Evolutionary conservation across 2,113 vertebrate genomes (phyloP).

Genomic region (Brevimyrus niger): DNA sequence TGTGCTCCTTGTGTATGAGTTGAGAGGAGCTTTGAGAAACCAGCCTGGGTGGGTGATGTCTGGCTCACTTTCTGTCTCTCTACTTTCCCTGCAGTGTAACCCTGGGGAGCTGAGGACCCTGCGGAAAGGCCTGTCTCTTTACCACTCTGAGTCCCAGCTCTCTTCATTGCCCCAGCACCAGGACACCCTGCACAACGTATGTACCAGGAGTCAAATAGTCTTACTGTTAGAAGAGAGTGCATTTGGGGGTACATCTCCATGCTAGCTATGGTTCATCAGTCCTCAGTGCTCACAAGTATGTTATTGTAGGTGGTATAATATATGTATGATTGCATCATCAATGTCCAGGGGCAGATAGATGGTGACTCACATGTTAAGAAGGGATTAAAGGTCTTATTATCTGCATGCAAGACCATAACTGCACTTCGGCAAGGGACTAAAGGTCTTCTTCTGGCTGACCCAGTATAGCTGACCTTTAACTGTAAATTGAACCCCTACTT

Average conservation of each 20-base stretch:
- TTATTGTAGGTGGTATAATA: not conserved
- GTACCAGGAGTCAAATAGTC: conserved; percentile 33
- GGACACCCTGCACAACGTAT: conserved; percentile 79
- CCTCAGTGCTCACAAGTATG: not conserved
- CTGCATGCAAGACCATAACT: not conserved
- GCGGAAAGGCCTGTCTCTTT: conserved; percentile 81
- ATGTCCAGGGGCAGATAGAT: not conserved
- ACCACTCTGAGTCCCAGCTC: conserved; percentile 92
- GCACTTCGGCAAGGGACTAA: not conserved
- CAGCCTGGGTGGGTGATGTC: not conserved
- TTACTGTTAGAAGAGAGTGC: not conserved
- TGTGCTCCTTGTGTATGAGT: not conserved
- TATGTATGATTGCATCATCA: not conserved
- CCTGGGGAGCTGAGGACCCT: conserved; percentile 76
- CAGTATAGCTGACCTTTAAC: not conserved
- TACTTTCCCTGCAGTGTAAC: conserved; percentile 64
- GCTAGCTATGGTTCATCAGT: not conserved
- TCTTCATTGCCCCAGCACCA: conserved; percentile 79
- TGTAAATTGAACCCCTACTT: not conserved
- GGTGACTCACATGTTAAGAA: not conserved
- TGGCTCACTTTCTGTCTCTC: conserved; percentile 11
- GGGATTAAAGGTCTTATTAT: not conserved
- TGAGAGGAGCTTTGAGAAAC: not conserved
- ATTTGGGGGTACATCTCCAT: not conserved
- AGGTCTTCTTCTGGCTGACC: not conserved